Percentiles rank a stretch among this genome's conserved stretches.
Conservation (phyloP, 2,113 vertebrate genomes). For the Apeltes quadracus region DNA sequence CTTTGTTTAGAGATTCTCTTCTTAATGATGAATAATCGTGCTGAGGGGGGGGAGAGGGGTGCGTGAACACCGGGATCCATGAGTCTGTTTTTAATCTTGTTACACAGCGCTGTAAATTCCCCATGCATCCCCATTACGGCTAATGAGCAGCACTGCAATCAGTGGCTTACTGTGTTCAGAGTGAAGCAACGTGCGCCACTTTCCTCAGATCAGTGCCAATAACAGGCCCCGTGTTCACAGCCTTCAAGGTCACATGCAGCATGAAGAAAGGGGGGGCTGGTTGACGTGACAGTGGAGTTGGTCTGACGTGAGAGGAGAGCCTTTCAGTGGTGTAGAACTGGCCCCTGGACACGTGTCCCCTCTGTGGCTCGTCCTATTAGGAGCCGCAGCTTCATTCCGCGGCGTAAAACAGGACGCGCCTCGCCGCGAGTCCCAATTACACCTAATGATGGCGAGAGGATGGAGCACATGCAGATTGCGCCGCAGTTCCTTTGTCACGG, state of each 20-base stretch:
- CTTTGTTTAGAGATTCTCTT: slow-evolving; percentile 48
- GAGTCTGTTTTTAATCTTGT: slow-evolving; percentile 70
- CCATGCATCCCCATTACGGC: slow-evolving; percentile 69
- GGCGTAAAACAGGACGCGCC: slow-evolving; percentile 55
- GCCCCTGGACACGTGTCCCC: slow-evolving; percentile 51
- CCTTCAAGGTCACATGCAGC: slow-evolving; percentile 62
- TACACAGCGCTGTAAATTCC: slow-evolving; percentile 67
- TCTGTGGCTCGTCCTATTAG: slow-evolving; percentile 62
- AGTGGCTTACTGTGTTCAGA: slow-evolving; percentile 44
- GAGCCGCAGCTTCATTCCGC: slow-evolving; percentile 52
- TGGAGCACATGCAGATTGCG: slow-evolving; percentile 78
- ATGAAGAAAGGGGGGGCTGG: slow-evolving; percentile 35
- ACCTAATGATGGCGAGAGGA: slow-evolving; percentile 80
- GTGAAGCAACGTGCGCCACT: slow-evolving; percentile 31
- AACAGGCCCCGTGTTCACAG: slow-evolving; percentile 31
- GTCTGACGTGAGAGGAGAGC: slow-evolving; percentile 25
- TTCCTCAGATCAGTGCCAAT: slow-evolving; percentile 63
- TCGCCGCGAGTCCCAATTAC: slow-evolving; percentile 79
- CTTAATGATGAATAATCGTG: slow-evolving; percentile 71
- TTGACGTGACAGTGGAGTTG: slow-evolving; percentile 42
- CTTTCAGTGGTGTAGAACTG: slow-evolving; percentile 40
- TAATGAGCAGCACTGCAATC: slow-evolving; percentile 73
- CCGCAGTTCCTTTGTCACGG: slow-evolving; percentile 76
- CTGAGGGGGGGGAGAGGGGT: slow-evolving; percentile 30
- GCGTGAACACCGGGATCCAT: slow-evolving; percentile 54